Conservation (phyloP, 2,797 vertebrate genomes). For the Sebastes minor region DNA sequence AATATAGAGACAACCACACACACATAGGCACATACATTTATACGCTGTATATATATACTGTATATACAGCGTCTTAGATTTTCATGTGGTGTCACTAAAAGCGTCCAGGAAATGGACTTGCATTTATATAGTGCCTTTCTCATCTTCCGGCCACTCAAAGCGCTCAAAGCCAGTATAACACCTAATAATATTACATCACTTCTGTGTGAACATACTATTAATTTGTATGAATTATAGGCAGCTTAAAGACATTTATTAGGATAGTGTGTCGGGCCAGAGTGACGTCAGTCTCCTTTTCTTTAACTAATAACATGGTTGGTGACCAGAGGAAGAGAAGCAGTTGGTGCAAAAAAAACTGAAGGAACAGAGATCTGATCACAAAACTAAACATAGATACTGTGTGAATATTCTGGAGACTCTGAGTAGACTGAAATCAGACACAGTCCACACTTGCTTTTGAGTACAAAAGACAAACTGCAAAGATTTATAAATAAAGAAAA, state of each 20-base stretch:
- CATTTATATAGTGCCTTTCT: no score
- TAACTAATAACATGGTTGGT: not conserved
- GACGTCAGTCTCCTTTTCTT: not conserved
- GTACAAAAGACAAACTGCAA: not conserved
- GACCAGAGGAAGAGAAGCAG: not conserved
- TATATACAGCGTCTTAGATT: no score
- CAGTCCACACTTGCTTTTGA: not conserved
- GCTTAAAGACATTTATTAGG: not conserved
- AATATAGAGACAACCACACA: not conserved
- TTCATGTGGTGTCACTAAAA: not conserved
- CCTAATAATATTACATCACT: not conserved
- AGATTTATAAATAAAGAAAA: not conserved
- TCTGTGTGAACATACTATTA: not conserved
- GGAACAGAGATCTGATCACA: not conserved
- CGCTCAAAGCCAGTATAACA: not conserved
- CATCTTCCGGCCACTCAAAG: no score
- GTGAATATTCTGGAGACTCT: not conserved
- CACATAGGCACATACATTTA: not conserved
- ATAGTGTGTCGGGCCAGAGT: not conserved
- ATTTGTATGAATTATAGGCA: not conserved
- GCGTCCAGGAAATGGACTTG: no score
- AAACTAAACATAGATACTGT: not conserved
- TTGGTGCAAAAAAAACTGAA: not conserved
- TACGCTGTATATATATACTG: rapidly evolving
- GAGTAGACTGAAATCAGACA: not conserved